phyloP scores from a whole-genome alignment of 2,113 vertebrate genomes.

The Clupea harengus region DNA sequence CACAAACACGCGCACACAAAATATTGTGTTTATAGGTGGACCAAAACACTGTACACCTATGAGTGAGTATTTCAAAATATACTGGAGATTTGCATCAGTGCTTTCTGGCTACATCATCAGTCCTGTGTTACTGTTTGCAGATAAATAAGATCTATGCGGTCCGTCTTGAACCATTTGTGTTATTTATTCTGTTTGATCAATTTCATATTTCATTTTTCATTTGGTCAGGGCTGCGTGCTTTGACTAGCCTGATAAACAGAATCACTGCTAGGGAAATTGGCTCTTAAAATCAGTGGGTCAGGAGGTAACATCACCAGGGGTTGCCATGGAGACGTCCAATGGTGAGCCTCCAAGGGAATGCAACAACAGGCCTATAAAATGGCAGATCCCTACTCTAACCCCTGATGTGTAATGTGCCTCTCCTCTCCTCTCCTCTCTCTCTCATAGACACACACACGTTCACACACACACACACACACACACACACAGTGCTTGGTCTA shows the following conservation, averaged over 20 bases:
- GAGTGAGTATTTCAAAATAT: background rate
- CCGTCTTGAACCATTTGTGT: constrained; percentile 14
- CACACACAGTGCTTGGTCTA: constrained; percentile 7
- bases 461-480: constrained; percentile 26
- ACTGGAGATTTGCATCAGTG: background rate
- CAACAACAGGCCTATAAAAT: constrained; percentile 63
- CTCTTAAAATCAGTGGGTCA: constrained; percentile 74
- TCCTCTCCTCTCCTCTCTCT: constrained; percentile 41
- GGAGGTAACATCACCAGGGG: constrained; percentile 72
- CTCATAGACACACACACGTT: constrained; percentile 33
- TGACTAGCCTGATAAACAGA: constrained; percentile 60
- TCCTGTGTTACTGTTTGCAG: background rate
- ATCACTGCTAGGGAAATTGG: constrained; percentile 66
- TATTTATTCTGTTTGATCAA: constrained; percentile 37
- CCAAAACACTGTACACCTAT: background rate
- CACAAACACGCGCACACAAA: background rate
- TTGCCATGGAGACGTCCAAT: constrained; percentile 78
- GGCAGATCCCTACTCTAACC: constrained; percentile 56
- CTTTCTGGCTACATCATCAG: background rate
- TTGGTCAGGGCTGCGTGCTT: constrained; percentile 30
- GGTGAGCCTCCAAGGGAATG: constrained; percentile 60
- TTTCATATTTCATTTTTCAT: constrained; percentile 39
- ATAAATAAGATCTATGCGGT: constrained; percentile 18
- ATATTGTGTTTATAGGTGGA: background rate
- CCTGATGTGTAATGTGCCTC: constrained; percentile 14